Conservation (phyloP, 2,797 vertebrate species). For the Lophura swinhoii region DNA sequence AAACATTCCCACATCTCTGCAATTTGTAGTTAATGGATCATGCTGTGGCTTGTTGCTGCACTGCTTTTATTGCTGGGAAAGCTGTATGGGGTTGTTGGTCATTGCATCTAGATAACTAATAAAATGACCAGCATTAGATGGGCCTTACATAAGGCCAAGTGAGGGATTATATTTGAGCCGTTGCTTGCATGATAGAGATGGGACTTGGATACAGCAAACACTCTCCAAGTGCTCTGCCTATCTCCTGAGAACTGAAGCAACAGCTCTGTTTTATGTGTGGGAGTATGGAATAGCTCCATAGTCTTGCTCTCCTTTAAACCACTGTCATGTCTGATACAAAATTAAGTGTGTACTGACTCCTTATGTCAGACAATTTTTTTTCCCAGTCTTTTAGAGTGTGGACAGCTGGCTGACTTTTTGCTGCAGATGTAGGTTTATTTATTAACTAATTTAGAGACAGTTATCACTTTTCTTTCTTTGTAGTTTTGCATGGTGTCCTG, state of each 20-base stretch:
- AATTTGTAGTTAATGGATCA: not conserved
- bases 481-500: not conserved
- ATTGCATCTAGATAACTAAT: not conserved
- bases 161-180: not conserved
- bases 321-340: fast-evolving
- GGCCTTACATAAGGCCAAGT: not conserved
- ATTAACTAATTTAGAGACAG: not conserved
- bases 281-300: not conserved
- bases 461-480: not conserved
- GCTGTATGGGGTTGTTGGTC: not conserved
- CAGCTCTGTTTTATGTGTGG: fast-evolving
- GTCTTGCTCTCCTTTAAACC: not conserved
- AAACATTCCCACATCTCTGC: not conserved
- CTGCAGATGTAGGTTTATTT: not conserved
- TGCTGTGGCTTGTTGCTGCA: not conserved
- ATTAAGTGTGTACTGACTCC: not conserved
- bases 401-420: not conserved
- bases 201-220: no score
- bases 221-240: not conserved
- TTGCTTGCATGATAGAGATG: not conserved
- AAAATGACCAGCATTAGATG: not conserved
- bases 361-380: not conserved
- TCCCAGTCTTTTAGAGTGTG: not conserved
- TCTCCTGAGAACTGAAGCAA: not conserved
- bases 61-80: not conserved